Conservation (phyloP, 2,888 invertebrate species). For the Synanthedon andrenaeformis region DNA sequence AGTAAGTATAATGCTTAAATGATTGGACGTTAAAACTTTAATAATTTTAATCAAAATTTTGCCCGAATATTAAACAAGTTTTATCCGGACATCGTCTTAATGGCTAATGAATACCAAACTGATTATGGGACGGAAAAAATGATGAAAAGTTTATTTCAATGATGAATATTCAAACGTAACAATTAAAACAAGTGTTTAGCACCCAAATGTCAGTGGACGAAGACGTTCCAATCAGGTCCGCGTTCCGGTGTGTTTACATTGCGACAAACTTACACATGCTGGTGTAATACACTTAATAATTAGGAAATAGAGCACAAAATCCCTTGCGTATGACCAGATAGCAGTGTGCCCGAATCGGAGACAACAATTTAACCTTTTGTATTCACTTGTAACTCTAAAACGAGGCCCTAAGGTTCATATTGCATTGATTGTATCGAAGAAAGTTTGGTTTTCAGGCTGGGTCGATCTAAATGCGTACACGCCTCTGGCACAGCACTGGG, state of each 20-base stretch:
- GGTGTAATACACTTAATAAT: constrained; percentile 16
- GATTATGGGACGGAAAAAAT: too few relatives aligned
- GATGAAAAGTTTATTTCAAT: constrained; percentile 9
- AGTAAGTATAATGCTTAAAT: too few relatives aligned
- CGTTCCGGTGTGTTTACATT: constrained; percentile 35
- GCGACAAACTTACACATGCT: constrained; percentile 12
- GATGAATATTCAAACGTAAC: not conserved
- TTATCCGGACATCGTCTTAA: too few relatives aligned
- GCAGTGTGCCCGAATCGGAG: constrained; percentile 31
- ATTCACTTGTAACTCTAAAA: constrained; percentile 21
- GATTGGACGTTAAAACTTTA: too few relatives aligned
- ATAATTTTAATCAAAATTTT: too few relatives aligned
- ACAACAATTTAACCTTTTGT: constrained; percentile 21
- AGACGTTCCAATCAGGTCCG: constrained; percentile 36
- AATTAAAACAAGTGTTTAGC: constrained; percentile 32
- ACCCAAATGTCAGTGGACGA: constrained; percentile 51
- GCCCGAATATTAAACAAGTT: too few relatives aligned
- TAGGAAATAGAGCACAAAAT: constrained; percentile 30
- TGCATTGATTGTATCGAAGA: constrained; percentile 34
- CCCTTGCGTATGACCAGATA: constrained; percentile 15
- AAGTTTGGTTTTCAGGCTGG: constrained; percentile 42
- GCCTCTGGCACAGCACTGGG: constrained; percentile 60
- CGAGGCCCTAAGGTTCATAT: constrained; percentile 31
- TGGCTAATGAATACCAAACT: too few relatives aligned
- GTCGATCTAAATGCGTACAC: constrained; percentile 53